Evolutionary conservation across 2,113 vertebrate genomes (phyloP).

Genomic region (Callionymus lyra): DNA sequence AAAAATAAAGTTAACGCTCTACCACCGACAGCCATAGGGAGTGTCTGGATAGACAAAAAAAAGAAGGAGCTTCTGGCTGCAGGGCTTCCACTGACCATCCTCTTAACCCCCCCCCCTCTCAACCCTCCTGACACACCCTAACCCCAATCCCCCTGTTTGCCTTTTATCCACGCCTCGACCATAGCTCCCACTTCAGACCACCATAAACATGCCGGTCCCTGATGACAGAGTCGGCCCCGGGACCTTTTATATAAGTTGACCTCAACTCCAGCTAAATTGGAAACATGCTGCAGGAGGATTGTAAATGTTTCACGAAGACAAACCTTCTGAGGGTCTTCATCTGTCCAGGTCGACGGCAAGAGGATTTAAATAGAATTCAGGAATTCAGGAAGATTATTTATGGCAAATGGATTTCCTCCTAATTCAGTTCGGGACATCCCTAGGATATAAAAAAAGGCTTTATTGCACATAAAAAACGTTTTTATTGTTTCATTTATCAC

Average conservation of each 20-base stretch:
- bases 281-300: constrained; percentile 65
- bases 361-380: too few species aligned
- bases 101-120: constrained; percentile 45
- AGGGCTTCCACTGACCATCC: constrained; percentile 65
- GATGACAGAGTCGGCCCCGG: constrained; percentile 70
- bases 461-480: too few species aligned
- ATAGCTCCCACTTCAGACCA: constrained; percentile 72
- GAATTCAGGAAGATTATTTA: too few species aligned
- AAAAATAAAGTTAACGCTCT: constrained; percentile 66
- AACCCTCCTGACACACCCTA: constrained; percentile 59
- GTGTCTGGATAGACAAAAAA: constrained; percentile 49
- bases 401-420: too few species aligned
- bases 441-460: too few species aligned
- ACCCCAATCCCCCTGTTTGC: constrained; percentile 43
- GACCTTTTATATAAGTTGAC: constrained; percentile 72
- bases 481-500: constrained; percentile 4
- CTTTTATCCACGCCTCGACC: constrained; percentile 69
- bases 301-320: constrained; percentile 42
- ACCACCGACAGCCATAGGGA: constrained; percentile 43
- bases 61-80: constrained; percentile 54
- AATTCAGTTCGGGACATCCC: too few species aligned
- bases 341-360: too few species aligned
- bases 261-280: constrained; percentile 76
- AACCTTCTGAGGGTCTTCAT: constrained; percentile 33
- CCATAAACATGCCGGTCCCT: constrained; percentile 71